Evolutionary conservation across 2,113 vertebrate species (phyloP).

Genomic region (Lepidothrix coronata): DNA sequence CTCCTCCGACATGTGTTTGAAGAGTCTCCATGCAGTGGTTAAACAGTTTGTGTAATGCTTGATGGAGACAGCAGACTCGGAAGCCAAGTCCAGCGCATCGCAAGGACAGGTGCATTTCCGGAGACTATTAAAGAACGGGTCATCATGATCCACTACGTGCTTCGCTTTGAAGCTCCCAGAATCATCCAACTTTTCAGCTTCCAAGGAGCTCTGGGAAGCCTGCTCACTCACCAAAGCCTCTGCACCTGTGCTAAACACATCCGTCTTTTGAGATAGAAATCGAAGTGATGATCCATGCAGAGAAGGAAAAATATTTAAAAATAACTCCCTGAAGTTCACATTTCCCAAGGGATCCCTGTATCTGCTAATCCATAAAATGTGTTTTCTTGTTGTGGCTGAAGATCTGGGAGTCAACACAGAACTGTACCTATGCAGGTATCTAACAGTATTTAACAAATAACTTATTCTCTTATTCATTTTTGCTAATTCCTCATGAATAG

Average conservation of each 20-base stretch:
- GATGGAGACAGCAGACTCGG: not conserved
- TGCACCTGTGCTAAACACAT: not conserved
- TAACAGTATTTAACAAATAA: slow-evolving; percentile 50
- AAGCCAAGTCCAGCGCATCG: slow-evolving; percentile 81
- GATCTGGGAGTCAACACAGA: not conserved
- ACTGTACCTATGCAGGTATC: not conserved
- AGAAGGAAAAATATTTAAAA: not conserved
- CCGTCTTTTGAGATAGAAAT: slow-evolving; percentile 32
- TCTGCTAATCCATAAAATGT: not conserved
- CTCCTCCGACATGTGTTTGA: slow-evolving; percentile 75
- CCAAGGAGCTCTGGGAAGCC: not conserved
- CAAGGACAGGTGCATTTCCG: slow-evolving; percentile 74
- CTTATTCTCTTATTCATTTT: slow-evolving; percentile 70
- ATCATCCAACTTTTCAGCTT: not conserved
- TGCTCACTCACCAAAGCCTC: not conserved
- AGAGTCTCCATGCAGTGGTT: slow-evolving; percentile 74
- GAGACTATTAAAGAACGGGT: slow-evolving; percentile 52
- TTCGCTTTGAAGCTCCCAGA: not conserved
- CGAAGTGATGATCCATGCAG: not conserved
- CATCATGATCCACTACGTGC: rapidly evolving
- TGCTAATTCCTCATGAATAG: not conserved
- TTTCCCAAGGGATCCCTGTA: not conserved
- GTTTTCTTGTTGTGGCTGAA: not conserved
- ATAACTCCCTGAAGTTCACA: not conserved
- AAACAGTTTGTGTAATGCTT: slow-evolving; percentile 73